Base-by-base conservation (phyloP, 2,113 vertebrate genomes). In the Apodemus speciosus region DNA sequence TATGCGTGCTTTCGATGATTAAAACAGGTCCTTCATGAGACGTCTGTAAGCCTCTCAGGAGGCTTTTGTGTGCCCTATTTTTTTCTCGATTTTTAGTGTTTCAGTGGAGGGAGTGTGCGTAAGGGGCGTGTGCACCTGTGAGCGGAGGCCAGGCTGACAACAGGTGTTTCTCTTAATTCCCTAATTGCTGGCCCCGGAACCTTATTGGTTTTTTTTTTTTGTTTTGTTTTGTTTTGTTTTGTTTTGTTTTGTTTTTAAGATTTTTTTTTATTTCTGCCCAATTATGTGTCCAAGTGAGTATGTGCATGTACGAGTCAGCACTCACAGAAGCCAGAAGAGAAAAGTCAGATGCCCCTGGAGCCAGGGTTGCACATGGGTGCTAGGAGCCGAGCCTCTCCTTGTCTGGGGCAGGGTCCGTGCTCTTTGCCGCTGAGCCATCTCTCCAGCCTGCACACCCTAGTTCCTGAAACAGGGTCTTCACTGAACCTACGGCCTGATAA, bases 71-170 rank as follows among this genome's bases (percentile, higher is more conserved):
- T 91, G 64, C 35, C 20, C 35, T 83, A 58, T 30, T 85, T 62
- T 85, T 76, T 91, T 20, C 66, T 75, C 66, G 56, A 84, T 27
- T 94, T 66, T 90, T 75, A 40, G 80, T 16, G 27, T n/a, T 81
- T 27, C 60, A 40, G 49, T 53, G 66, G 35, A 7, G 20, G 53
- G 35, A 8, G 35, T 79, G 51, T 2, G 20, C 0, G 32, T 9
- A n/a, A 6, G 3, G 35, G 49, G 51, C 1, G 51, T 2, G 30
- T 15, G 8, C 7, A 9, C 51, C 23, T 38, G 18, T 1, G 9
- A 56, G 66, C 30, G 72, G 64, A 20, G n/a, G 3, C 66, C 27
- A 35, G 25, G n/a, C 38, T 30, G 6, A 56, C n/a, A 20, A 88
- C 53, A 40, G n/a, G 40, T 80, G 30, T 51, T 25, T 58, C 6